phyloP scores from a whole-genome alignment of 2,888 invertebrate genomes.

The Sclerodermus sp. region DNA sequence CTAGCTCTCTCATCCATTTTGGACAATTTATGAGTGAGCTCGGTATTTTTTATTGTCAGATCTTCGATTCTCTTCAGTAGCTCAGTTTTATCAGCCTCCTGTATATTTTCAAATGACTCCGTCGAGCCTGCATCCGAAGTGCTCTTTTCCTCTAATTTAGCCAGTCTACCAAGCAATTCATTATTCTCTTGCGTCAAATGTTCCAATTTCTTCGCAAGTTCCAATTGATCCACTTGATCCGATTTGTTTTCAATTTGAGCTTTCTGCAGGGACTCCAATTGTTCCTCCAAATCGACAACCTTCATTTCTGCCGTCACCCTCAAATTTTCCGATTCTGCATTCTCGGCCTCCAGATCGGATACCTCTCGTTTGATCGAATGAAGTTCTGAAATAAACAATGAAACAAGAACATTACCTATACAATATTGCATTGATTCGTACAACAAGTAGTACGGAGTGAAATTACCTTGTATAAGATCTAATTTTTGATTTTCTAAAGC shows the following conservation, averaged over 20 bases:
- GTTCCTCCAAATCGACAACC: slow-evolving; percentile 78
- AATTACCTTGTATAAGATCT: slow-evolving; percentile 67
- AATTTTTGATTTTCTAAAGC: slow-evolving; percentile 69
- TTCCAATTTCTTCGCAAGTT: slow-evolving; percentile 63
- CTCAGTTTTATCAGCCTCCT: slow-evolving; percentile 35
- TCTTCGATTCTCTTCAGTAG: slow-evolving; percentile 39
- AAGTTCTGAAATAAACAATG: slow-evolving; percentile 40
- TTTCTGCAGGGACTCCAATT: slow-evolving; percentile 62
- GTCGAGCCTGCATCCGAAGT: slow-evolving; percentile 43
- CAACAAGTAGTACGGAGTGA: slow-evolving; percentile 1
- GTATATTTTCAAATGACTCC: slow-evolving; percentile 44
- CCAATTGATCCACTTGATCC: slow-evolving; percentile 57
- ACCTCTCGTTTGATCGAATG: slow-evolving; percentile 65
- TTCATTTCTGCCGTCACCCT: slow-evolving; percentile 79
- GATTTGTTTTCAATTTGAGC: slow-evolving; percentile 60
- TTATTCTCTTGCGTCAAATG: slow-evolving; percentile 70
- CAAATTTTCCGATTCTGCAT: slow-evolving; percentile 67
- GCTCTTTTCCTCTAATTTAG: slow-evolving; percentile 63
- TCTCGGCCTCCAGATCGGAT: slow-evolving; percentile 65
- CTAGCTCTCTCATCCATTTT: slow-evolving; percentile 35
- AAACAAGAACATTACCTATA: neutral
- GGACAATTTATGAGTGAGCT: slow-evolving; percentile 33
- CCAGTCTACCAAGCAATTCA: slow-evolving; percentile 72
- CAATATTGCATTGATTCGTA: neutral
- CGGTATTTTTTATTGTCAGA: slow-evolving; percentile 32